Conservation (phyloP, 2,797 vertebrate genomes). For the Hipposideros larvatus region DNA sequence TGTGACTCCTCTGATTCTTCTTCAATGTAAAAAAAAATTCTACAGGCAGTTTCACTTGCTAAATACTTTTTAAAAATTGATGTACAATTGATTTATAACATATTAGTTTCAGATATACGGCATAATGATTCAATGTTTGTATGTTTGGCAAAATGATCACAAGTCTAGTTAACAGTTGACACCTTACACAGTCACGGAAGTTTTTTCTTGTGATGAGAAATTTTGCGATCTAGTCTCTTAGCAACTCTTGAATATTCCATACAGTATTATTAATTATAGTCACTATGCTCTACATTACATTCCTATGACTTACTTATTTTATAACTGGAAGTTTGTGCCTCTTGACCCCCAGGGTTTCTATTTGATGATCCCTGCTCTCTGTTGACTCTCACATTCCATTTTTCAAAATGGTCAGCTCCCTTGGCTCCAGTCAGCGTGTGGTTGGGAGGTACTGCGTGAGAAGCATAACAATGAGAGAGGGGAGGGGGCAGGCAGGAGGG, state of each 20-base stretch:
- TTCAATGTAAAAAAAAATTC: background rate
- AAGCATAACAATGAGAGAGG: background rate
- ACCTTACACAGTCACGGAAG: background rate
- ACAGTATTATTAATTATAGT: background rate
- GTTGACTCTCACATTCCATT: background rate
- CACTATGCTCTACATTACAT: background rate
- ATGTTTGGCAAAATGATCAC: background rate
- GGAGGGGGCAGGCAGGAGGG: background rate
- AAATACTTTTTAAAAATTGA: background rate
- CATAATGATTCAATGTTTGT: background rate
- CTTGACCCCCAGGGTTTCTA: background rate
- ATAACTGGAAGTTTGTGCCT: background rate
- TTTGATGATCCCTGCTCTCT: background rate
- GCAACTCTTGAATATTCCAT: background rate
- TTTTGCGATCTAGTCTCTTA: background rate
- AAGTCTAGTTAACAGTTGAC: background rate
- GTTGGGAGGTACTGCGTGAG: background rate
- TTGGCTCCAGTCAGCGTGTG: background rate
- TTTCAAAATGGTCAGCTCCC: background rate
- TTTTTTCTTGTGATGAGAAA: background rate
- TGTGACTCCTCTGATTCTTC: background rate
- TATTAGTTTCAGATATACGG: background rate
- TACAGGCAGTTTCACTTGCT: background rate
- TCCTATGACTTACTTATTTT: background rate
- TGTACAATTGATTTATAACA: too few species aligned